Conservation (phyloP, 2,888 invertebrate genomes). For the Nephrotoma guestfalica region DNA sequence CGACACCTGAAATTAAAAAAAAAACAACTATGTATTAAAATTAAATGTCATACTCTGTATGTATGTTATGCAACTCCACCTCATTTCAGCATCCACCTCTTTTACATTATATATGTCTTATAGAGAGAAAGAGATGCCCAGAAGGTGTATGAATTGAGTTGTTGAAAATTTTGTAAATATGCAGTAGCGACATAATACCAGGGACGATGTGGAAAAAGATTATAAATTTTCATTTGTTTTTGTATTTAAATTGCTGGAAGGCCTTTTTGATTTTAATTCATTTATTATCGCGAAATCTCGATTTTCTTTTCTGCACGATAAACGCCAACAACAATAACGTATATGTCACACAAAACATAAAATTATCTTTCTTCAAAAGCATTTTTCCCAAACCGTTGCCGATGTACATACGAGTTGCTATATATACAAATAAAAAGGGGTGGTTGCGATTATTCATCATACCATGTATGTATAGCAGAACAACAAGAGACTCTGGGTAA, state of each 20-base stretch:
- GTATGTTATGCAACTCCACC: not conserved
- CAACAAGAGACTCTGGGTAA: not conserved
- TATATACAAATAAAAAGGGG: not conserved
- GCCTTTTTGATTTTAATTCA: not conserved
- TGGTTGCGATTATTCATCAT: not conserved
- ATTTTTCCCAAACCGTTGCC: not conserved
- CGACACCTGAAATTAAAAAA: not conserved
- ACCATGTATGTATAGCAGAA: not conserved
- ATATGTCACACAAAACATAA: not conserved
- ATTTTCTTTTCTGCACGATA: not conserved
- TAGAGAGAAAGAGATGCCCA: not conserved
- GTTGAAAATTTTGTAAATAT: not conserved
- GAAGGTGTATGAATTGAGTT: conserved; percentile 1
- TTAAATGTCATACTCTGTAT: not conserved
- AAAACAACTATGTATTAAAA: not conserved
- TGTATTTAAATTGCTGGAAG: not conserved
- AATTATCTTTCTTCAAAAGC: not conserved
- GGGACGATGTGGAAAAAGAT: not conserved
- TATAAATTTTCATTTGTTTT: not conserved
- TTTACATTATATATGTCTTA: not conserved
- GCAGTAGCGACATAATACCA: not conserved
- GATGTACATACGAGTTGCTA: not conserved
- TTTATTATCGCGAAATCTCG: not conserved
- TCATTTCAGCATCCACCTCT: not conserved
- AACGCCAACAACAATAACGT: not conserved